Conservation (phyloP, 1,140 invertebrate genomes). For the Eriocheir sinensis region DNA sequence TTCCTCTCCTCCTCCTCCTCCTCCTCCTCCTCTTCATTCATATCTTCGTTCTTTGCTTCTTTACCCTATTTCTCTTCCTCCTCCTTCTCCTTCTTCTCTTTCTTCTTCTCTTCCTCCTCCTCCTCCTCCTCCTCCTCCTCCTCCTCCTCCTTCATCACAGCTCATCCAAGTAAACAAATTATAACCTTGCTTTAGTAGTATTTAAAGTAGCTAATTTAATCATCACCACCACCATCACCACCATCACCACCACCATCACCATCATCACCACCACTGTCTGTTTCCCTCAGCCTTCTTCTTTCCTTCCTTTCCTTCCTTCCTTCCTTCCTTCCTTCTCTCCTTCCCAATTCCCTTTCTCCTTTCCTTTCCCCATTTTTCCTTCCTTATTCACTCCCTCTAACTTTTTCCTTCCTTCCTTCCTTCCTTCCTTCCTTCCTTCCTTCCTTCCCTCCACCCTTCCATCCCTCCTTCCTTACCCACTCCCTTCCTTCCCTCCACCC, state of each 20-base stretch:
- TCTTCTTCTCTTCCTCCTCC: background rate
- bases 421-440: background rate
- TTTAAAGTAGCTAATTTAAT: too few species aligned
- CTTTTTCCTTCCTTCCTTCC: background rate
- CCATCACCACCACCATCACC: too few species aligned
- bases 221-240: too few species aligned
- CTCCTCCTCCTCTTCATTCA: background rate
- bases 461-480: background rate
- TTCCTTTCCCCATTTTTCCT: background rate
- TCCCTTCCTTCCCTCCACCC: background rate
- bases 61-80: background rate
- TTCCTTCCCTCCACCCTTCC: background rate
- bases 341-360: too few species aligned
- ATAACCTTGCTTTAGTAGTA: too few species aligned
- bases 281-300: too few species aligned
- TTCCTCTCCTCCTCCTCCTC: background rate
- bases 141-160: background rate
- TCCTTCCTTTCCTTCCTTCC: background rate
- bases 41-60: background rate
- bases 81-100: background rate
- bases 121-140: background rate
- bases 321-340: background rate
- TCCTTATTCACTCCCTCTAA: background rate
- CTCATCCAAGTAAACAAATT: too few species aligned
- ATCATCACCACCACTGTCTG: too few species aligned